Percentiles rank a stretch among this genome's conserved stretches.
phyloP scores from a whole-genome alignment of 2,888 invertebrate species.

The Polylopha cassiicola region DNA sequence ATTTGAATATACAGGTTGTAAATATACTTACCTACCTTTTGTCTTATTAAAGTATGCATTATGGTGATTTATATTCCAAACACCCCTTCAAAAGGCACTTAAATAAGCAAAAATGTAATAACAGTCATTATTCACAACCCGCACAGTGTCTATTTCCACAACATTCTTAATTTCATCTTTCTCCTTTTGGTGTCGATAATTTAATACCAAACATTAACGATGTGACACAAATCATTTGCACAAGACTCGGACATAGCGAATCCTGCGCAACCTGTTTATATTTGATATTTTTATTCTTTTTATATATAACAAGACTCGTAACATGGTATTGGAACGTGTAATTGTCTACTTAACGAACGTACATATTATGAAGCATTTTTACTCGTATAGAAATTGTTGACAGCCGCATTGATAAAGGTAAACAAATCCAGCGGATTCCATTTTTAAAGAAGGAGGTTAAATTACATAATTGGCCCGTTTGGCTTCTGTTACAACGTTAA shows the following conservation, averaged over 20 bases:
- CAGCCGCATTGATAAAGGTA: constrained; percentile 34
- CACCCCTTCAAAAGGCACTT: too few species aligned
- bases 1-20: too few species aligned
- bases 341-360: constrained; percentile 12
- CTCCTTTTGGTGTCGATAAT: constrained; percentile 34
- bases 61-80: too few species aligned
- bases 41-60: too few species aligned
- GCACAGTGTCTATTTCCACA: constrained; percentile 27
- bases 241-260: constrained; percentile 27
- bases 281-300: constrained; percentile 26
- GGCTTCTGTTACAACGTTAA: constrained; percentile 43
- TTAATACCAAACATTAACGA: constrained; percentile 34
- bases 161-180: constrained; percentile 25
- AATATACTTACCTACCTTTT: too few species aligned
- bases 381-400: constrained; percentile 24
- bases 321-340: constrained; percentile 25
- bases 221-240: constrained; percentile 35
- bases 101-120: too few species aligned
- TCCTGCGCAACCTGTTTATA: constrained; percentile 33
- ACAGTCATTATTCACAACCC: constrained; percentile 15
- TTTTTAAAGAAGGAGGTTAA: constrained; percentile 34
- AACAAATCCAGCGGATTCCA: constrained; percentile 43
- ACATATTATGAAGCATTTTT: too few species aligned
- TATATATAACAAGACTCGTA: constrained; percentile 32
- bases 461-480: constrained; percentile 43